Evolutionary conservation across 2,888 invertebrate species (phyloP), one percentile per base, ranked within the genome.

Genomic region (Escarpia spicata): DNA sequence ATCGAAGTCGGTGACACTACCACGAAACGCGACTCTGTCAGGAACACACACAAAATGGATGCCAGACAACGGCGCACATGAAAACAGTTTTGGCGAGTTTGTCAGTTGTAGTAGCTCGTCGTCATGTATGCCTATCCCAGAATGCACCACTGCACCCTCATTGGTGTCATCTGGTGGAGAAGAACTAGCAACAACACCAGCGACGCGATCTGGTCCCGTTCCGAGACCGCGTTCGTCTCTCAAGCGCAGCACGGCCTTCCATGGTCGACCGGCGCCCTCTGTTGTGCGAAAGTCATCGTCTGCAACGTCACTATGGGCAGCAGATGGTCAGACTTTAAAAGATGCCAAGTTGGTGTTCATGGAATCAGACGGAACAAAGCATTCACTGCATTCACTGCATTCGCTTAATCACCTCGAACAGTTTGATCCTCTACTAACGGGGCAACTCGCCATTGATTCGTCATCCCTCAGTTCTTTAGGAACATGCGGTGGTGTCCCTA

Each of bases 391-490:
- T 37, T 91, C 92, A 26, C 90, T 75, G 52, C 52, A 91, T 3
- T 89, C 92, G 2, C 90, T 91, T 9, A 91, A 89, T 3, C 91
- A 91, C 43, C 90, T 94, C 8, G 94, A 94, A 19, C 92, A 92
- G 91, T 94, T 94, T 90, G 94, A 94, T 58, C 94, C 94, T 0
- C 92, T 94, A 15, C 91, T 94, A 6, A 93, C 93, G 2, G 94
- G 94, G 8, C 94, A 94, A 92, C 91, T 94, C 90, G 93, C 93
- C 19, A 92, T 94, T 44, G 94, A 94, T 91, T 31, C 37, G 6
- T 92, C 93, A 9, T 52, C 92, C 37, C 37, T 44, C 26, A 52
- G 58, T 31, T 90, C 75, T 58, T 44, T 52, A 31, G 52, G 44
- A 19, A n/a, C 52, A 31, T 37, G 58, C 44, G 92, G 58, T 60